Base-by-base conservation (phyloP, 1,140 invertebrate species). In the Pogonomyrmex californicus region DNA sequence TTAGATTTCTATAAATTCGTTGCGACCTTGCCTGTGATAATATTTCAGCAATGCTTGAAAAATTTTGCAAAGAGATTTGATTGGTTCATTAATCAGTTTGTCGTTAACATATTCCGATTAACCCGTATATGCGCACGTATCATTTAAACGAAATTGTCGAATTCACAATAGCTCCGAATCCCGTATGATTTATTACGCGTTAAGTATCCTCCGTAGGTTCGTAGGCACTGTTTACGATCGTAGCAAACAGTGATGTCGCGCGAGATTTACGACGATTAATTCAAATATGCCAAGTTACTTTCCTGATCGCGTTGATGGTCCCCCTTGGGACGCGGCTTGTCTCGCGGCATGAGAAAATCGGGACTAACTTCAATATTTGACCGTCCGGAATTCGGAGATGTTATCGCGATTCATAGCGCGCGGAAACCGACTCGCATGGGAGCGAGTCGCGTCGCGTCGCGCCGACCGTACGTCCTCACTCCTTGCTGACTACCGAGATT, bases 311-410 rank as follows among this genome's bases (percentile, higher is more conserved):
- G 88, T 91, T 91, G 88, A 91, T 91, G 91, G 54, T 86, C 65
- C 78, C 23, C 73, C 90, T 88, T 68, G 77, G 63, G 51, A 60
- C 51, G 68, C 44, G 85, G 38, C 60, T 14, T 56, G 44, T 54
- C 65, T 62, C 71, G 23, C 23, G 41, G 49, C 86, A 70, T 81
- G 91, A 79, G 92, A 94, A 89, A 90, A 93, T 92, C 89, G 77
- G 89, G 89, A 82, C 90, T 91, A 94, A 93, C 92, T 91, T 93
- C 92, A 94, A 94, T 95, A 94, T 95, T 95, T 95, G 91, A 92
- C 91, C 91, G 68, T 87, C 81, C 86, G 83, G 92, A 93, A 90
- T 92, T 83, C 86, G 86, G 79, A 71, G 81, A 78, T 86, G 88
- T 94, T 94, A 94, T 94, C 94, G 90, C 92, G 66, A 51, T n/a